Conservation (phyloP, 2,888 invertebrate species). For the Nymphalis urticae region DNA sequence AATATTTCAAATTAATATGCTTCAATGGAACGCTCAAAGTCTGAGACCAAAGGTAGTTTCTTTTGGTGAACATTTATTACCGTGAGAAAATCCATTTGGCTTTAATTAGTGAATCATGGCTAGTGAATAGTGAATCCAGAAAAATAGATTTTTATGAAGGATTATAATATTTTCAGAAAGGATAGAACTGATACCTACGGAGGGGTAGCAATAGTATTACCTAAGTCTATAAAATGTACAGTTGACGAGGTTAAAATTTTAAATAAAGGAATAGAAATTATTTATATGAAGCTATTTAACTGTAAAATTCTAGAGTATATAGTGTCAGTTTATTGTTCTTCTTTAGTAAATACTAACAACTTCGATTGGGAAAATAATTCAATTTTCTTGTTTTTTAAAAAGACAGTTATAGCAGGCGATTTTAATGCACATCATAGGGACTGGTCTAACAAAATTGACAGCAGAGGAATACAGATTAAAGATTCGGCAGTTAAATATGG, state of each 20-base stretch:
- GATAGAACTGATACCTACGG: constrained; percentile 33
- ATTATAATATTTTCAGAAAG: constrained; percentile 29
- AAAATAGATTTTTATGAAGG: constrained; percentile 10
- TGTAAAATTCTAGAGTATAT: constrained; percentile 25
- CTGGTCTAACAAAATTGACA: constrained; percentile 8
- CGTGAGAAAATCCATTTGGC: constrained; percentile 31
- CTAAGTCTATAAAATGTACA: constrained; percentile 27
- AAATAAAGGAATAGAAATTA: constrained; percentile 29
- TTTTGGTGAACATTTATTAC: constrained; percentile 13
- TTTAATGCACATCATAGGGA: too few species aligned
- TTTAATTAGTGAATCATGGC: constrained; percentile 35
- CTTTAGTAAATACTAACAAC: constrained; percentile 13
- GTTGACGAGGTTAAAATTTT: neutral
- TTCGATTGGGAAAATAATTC: constrained; percentile 16
- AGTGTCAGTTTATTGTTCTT: constrained; percentile 34
- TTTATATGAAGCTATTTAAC: constrained; percentile 26
- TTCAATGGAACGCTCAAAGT: constrained; percentile 33
- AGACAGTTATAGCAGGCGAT: too few species aligned
- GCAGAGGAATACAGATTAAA: constrained; percentile 29
- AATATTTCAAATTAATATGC: constrained; percentile 6
- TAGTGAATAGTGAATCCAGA: constrained; percentile 25
- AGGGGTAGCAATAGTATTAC: constrained; percentile 31
- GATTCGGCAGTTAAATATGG: constrained; percentile 28
- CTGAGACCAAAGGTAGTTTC: constrained; percentile 13
- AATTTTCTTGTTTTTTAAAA: too few species aligned